Conservation (phyloP, 1,140 invertebrate genomes). For the Drosophila parabipectinata region DNA sequence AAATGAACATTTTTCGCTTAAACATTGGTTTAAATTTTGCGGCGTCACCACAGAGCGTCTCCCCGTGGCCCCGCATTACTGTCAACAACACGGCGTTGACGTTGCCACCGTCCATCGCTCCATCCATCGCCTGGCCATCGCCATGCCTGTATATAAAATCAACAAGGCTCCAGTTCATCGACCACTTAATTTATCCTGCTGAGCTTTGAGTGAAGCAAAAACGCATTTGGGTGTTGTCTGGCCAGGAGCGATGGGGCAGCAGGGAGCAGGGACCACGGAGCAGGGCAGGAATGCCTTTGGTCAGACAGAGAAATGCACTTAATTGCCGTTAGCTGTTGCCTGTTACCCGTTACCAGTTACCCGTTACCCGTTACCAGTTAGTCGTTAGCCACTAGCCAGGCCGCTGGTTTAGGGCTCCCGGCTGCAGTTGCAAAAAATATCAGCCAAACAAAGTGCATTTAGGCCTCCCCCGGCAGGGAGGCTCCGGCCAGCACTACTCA, state of each 20-base stretch:
- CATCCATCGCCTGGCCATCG: slow-evolving; percentile 7
- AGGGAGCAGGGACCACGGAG: not conserved
- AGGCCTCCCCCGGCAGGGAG: slow-evolving; percentile 14
- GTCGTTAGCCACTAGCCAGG: not conserved
- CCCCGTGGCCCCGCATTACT: slow-evolving; percentile 49
- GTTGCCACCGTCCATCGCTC: slow-evolving; percentile 1
- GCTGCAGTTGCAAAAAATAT: slow-evolving; percentile 54
- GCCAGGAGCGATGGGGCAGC: slow-evolving; percentile 12
- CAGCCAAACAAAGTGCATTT: slow-evolving; percentile 63
- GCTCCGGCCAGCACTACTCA: slow-evolving; percentile 55
- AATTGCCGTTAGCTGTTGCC: slow-evolving; percentile 62
- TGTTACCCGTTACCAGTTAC: slow-evolving; percentile 56
- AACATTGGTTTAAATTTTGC: slow-evolving; percentile 82
- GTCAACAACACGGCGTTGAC: slow-evolving; percentile 60
- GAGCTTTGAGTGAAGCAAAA: slow-evolving; percentile 80
- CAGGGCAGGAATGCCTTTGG: slow-evolving; percentile 64
- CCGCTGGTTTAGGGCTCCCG: slow-evolving; percentile 37
- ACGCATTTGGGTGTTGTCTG: slow-evolving; percentile 71
- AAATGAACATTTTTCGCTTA: slow-evolving; percentile 83
- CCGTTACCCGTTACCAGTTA: slow-evolving; percentile 62
- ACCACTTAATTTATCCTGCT: slow-evolving; percentile 84
- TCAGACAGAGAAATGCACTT: slow-evolving; percentile 82
- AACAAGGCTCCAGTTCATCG: slow-evolving; percentile 83
- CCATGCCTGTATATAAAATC: slow-evolving; percentile 71
- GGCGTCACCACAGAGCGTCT: slow-evolving; percentile 53